phyloP scores from a whole-genome alignment of 2,113 vertebrate genomes.

The Lasiurus cinereus region DNA sequence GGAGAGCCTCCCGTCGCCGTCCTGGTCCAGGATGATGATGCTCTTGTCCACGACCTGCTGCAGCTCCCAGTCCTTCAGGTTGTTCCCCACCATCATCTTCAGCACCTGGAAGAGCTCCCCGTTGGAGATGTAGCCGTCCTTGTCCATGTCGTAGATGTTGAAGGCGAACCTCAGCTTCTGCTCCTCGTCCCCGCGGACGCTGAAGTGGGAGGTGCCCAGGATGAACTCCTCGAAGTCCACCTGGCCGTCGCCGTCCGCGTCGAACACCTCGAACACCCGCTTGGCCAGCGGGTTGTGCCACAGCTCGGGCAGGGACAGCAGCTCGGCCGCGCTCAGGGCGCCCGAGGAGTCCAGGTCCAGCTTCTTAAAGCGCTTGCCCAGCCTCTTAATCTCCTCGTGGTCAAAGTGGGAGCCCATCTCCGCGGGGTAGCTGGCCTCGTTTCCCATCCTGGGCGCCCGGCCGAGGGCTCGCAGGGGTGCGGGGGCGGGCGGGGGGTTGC shows the following conservation, averaged over 20 bases:
- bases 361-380: constrained; percentile 97
- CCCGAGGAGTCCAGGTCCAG: constrained; percentile 97
- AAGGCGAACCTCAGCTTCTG: constrained; percentile 97
- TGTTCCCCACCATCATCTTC: constrained; percentile 99
- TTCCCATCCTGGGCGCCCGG: constrained; percentile 31
- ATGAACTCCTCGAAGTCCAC: constrained; percentile 99
- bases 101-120: constrained; percentile 99
- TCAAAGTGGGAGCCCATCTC: constrained; percentile 84
- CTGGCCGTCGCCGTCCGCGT: constrained; percentile 96
- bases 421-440: constrained; percentile 35
- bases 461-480: too few species aligned
- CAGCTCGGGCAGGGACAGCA: constrained; percentile 95
- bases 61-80: constrained; percentile 96
- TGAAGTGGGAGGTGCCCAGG: constrained; percentile 96
- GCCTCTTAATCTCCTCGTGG: constrained; percentile 96
- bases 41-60: constrained; percentile 99
- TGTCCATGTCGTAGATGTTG: constrained; percentile 97
- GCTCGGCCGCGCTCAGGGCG: constrained; percentile 95
- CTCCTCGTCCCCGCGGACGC: constrained; percentile 95
- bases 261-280: constrained; percentile 97
- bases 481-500: too few species aligned
- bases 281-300: constrained; percentile 95
- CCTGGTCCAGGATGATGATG: constrained; percentile 96
- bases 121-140: constrained; percentile 96
- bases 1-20: constrained; percentile 97